A percentile compares a stretch with the other conserved stretches of the same genome.
Conservation (phyloP, 2,888 invertebrate genomes). For the Kuschelorhynchus macadamiae region DNA sequence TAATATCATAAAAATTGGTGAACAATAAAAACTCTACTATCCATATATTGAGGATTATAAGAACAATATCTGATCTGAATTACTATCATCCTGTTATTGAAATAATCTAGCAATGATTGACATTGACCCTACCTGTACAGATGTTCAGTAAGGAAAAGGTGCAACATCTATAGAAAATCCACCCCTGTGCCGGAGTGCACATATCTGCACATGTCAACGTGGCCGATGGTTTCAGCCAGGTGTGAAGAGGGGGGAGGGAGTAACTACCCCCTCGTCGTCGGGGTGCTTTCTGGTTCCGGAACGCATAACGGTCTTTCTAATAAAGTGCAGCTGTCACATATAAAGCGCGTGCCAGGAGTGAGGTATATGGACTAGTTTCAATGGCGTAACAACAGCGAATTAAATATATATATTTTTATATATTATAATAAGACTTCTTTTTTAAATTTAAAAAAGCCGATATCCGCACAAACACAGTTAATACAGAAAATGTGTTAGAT, state of each 20-base stretch:
- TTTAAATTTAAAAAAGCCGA: no score
- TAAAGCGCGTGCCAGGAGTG: slow-evolving; percentile 48
- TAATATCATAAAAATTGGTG: no score
- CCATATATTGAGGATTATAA: no score
- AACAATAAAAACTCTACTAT: no score
- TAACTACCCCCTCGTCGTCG: slow-evolving; percentile 44
- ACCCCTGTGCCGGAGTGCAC: slow-evolving; percentile 36
- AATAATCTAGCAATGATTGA: slow-evolving; percentile 13
- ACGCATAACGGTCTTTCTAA: slow-evolving; percentile 58
- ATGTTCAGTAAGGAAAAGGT: slow-evolving; percentile 42
- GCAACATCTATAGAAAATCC: slow-evolving; percentile 38
- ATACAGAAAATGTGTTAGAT: no score
- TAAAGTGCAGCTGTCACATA: slow-evolving; percentile 56
- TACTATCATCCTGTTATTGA: no score
- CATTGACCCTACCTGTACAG: slow-evolving; percentile 45
- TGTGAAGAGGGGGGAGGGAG: slow-evolving; percentile 51
- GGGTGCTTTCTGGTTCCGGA: slow-evolving; percentile 55
- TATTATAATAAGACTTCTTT: no score
- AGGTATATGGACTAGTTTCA: slow-evolving; percentile 41
- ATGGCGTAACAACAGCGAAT: no score
- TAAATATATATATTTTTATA: no score
- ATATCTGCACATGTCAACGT: slow-evolving; percentile 53
- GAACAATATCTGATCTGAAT: no score
- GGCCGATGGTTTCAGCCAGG: slow-evolving; percentile 52
- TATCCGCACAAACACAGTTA: no score